Conservation (phyloP, 2,113 vertebrate species). For the Tupaia chinensis region DNA sequence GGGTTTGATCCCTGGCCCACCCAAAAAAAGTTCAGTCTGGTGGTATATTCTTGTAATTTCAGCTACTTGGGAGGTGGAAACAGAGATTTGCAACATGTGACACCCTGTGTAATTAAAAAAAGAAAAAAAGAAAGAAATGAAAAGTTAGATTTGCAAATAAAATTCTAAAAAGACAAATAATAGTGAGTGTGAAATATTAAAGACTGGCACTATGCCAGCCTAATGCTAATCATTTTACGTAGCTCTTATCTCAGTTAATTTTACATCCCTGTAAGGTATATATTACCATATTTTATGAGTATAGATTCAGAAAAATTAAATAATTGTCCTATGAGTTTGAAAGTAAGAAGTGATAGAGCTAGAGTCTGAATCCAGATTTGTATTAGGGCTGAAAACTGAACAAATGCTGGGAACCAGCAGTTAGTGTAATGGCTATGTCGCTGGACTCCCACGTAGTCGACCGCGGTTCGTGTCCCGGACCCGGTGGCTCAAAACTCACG, state of each 20-base stretch:
- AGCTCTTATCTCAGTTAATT: constrained; percentile 5
- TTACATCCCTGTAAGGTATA: neutral
- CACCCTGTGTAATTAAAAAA: too few relatives aligned
- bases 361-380: constrained; percentile 4
- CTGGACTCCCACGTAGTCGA: too few relatives aligned
- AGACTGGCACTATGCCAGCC: neutral
- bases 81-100: too few relatives aligned
- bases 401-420: neutral
- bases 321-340: neutral
- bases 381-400: constrained; percentile 33
- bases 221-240: neutral
- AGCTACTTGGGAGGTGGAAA: too few relatives aligned
- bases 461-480: too few relatives aligned
- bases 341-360: neutral
- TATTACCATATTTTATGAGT: neutral
- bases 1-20: too few relatives aligned
- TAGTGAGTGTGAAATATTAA: neutral
- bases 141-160: neutral
- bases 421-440: too few relatives aligned
- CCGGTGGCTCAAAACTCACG: too few relatives aligned
- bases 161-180: neutral
- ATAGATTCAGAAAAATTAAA: neutral
- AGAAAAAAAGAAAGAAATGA: too few relatives aligned
- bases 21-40: too few relatives aligned
- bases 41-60: too few relatives aligned